Percentiles rank a stretch among this genome's conserved stretches.
phyloP scores from a whole-genome alignment of 2,797 vertebrate genomes.

The Mormyrus hasselquistii region DNA sequence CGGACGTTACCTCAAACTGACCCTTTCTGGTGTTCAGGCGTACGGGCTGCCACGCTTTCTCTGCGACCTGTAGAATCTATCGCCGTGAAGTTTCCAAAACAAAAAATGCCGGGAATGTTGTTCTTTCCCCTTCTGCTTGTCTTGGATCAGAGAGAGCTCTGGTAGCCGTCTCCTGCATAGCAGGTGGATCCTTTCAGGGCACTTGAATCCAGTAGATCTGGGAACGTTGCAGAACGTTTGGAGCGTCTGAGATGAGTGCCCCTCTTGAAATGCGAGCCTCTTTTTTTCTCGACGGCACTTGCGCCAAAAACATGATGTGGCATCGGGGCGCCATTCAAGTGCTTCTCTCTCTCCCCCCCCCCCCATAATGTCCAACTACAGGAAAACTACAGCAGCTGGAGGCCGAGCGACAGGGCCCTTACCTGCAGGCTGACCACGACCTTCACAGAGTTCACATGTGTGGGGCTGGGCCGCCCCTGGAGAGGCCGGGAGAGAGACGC shows the following conservation, averaged over 20 bases:
- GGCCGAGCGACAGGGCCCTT: conserved; percentile 55
- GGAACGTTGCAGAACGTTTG: background rate
- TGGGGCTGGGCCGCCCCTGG: conserved; percentile 62
- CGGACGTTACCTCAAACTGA: background rate
- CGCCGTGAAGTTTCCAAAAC: background rate
- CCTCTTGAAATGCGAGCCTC: background rate
- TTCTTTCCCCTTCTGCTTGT: background rate
- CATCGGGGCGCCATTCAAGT: background rate
- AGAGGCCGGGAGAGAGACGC: conserved; percentile 77
- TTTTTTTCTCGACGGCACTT: background rate
- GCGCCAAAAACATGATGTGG: background rate
- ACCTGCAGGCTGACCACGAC: conserved; percentile 77
- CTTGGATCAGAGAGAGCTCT: background rate
- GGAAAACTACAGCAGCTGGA: conserved; percentile 85
- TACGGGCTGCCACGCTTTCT: background rate
- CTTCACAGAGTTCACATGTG: conserved; percentile 53
- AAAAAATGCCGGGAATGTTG: background rate
- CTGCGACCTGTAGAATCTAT: background rate
- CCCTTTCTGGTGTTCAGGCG: background rate
- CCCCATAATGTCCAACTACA: conserved; percentile 38
- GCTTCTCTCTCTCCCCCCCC: background rate
- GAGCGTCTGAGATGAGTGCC: background rate
- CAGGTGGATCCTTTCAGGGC: background rate
- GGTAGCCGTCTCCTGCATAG: background rate
- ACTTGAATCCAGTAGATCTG: background rate